Conservation (phyloP, 1,140 invertebrate genomes). For the Leguminivora glycinivorella region DNA sequence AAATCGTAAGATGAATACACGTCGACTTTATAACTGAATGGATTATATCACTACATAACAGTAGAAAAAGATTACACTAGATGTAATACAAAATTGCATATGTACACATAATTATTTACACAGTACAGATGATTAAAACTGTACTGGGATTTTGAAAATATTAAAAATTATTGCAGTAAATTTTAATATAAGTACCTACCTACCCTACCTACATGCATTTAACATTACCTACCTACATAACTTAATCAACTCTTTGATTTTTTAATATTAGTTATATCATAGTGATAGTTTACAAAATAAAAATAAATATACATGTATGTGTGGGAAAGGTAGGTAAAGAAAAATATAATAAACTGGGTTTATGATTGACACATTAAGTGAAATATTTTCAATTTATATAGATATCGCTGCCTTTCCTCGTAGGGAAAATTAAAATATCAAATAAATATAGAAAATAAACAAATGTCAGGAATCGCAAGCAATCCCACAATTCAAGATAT, state of each 20-base stretch:
- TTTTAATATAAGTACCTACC: neutral
- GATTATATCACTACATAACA: neutral
- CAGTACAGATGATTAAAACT: neutral
- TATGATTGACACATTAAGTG: neutral
- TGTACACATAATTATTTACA: constrained; percentile 23
- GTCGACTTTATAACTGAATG: neutral
- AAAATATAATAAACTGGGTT: neutral
- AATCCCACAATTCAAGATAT: neutral
- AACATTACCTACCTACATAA: neutral
- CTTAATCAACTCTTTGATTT: constrained; percentile 20
- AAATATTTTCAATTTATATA: constrained; percentile 12
- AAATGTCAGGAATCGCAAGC: neutral
- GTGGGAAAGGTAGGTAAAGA: neutral
- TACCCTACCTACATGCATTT: neutral
- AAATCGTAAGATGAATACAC: no score
- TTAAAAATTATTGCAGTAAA: neutral
- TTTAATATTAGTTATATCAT: constrained; percentile 4
- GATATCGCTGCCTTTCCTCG: neutral
- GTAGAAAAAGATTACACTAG: constrained; percentile 16
- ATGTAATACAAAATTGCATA: constrained; percentile 19
- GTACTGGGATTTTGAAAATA: neutral
- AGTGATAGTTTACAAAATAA: neutral
- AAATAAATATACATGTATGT: neutral
- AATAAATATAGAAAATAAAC: constrained; percentile 2
- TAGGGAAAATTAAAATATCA: neutral